Conservation (phyloP, 2,113 vertebrate genomes). For the Nycticorax nycticorax region DNA sequence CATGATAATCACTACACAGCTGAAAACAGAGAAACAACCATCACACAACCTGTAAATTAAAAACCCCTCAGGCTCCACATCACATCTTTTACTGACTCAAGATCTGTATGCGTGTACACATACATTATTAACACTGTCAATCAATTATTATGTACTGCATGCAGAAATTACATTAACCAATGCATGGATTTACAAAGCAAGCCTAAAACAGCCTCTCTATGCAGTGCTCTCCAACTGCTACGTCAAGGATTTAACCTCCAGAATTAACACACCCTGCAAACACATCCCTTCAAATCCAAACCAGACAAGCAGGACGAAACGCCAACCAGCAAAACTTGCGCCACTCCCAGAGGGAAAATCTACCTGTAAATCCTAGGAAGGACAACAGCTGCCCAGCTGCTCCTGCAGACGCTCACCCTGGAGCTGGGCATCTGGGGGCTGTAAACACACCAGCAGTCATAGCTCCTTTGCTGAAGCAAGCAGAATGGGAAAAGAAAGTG, state of each 20-base stretch:
- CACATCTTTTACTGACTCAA: neutral
- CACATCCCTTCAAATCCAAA: neutral
- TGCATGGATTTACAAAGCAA: neutral
- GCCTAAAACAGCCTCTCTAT: neutral
- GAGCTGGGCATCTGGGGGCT: neutral
- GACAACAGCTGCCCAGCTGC: neutral
- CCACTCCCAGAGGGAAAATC: neutral
- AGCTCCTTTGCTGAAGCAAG: neutral
- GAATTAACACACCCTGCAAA: neutral
- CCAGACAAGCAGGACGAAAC: slow-evolving; percentile 20
- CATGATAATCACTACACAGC: neutral
- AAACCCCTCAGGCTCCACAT: neutral
- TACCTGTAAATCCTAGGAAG: neutral
- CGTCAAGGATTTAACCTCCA: neutral
- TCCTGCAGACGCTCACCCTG: neutral
- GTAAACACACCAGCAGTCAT: neutral
- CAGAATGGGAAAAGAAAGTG: neutral
- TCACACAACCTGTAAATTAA: neutral
- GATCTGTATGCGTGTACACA: neutral
- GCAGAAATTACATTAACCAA: neutral
- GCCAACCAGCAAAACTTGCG: neutral
- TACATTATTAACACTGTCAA: neutral
- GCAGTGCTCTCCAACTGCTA: neutral
- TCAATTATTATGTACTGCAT: neutral
- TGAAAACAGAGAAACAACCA: neutral